Evolutionary conservation across 2,888 invertebrate species (phyloP), one percentile per base, ranked within the genome.

Genomic region (Brachynemurus nebulosus): DNA sequence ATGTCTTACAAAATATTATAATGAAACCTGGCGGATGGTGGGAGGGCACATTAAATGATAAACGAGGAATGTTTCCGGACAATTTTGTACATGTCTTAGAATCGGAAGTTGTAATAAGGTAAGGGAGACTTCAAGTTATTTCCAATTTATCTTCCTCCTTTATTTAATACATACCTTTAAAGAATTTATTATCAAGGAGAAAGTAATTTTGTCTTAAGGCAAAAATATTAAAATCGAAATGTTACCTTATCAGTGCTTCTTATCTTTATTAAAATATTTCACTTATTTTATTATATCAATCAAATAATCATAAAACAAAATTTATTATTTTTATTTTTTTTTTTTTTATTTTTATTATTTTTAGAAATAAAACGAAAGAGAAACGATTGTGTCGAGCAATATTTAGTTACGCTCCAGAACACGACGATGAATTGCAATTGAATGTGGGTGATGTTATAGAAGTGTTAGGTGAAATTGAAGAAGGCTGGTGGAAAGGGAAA

Each of bases 401-500:
- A 52, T 92, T 84, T 67, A 86, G 86, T 64, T 97, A 97, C 66
- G 80, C 81, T 55, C 92, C 93, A 44, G 85, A 85, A 51, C 92
- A 95, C 62, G 85, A 86, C 47, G 97, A 97, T 68, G 97, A 97
- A 65, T 67, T 97, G 53, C 76, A 78, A 51, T 72, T 97, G 49
- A 74, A 77, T 53, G 85, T 90, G 35, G 90, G 91, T 51, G 93
- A 95, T 66, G 70, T 86, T 18, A 80, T 97, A 51, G 90, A 92
- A 60, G 84, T 93, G 53, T 70, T 92, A 52, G 86, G 83, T 52
- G 92, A 93, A 74, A 84, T 82, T 42, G 93, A 95, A 63, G 91
- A 92, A 62, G 92, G 92, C 23, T 86, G 86, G 85, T 93, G 90
- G 91, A 80, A 82, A 70, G 93, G 92, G 49, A 72, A 78, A 45